phyloP scores from a whole-genome alignment of 2,888 invertebrate genomes.

The Phytoseiulus persimilis region DNA sequence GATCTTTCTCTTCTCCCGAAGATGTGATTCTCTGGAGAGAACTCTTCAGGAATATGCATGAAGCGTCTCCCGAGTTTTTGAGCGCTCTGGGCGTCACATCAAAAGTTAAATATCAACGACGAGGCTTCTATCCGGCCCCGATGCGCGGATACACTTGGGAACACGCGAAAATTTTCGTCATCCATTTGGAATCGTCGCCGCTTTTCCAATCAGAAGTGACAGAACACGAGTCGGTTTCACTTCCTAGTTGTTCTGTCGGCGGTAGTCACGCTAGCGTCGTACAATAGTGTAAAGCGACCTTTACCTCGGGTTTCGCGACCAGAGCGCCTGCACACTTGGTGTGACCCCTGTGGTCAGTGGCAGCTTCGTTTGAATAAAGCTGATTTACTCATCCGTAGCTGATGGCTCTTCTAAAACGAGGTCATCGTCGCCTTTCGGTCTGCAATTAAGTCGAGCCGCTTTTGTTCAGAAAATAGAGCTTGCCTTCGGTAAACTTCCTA shows the following conservation, averaged over 20 bases:
- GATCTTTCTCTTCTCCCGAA: too few relatives aligned
- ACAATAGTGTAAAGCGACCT: not conserved
- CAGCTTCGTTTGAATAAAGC: not conserved
- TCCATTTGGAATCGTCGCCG: not conserved
- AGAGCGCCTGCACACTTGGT: not conserved
- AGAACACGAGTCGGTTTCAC: not conserved
- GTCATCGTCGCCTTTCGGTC: slow-evolving; percentile 5
- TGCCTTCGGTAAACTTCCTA: not conserved
- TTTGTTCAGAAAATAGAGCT: not conserved
- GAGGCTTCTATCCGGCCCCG: too few relatives aligned
- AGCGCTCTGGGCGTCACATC: too few relatives aligned
- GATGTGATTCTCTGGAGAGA: too few relatives aligned
- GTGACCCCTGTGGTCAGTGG: not conserved
- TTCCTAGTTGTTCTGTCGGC: not conserved
- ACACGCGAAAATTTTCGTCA: too few relatives aligned
- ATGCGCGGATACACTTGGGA: too few relatives aligned
- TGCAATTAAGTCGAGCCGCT: not conserved
- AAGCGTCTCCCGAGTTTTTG: too few relatives aligned
- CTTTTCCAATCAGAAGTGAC: not conserved
- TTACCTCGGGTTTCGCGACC: not conserved
- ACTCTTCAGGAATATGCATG: too few relatives aligned
- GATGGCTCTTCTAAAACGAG: not conserved
- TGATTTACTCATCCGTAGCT: slow-evolving; percentile 5
- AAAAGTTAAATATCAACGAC: too few relatives aligned
- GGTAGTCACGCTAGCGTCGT: not conserved